Evolutionary conservation across 2,888 invertebrate genomes (phyloP).

Genomic region (Pterostichus madidus): DNA sequence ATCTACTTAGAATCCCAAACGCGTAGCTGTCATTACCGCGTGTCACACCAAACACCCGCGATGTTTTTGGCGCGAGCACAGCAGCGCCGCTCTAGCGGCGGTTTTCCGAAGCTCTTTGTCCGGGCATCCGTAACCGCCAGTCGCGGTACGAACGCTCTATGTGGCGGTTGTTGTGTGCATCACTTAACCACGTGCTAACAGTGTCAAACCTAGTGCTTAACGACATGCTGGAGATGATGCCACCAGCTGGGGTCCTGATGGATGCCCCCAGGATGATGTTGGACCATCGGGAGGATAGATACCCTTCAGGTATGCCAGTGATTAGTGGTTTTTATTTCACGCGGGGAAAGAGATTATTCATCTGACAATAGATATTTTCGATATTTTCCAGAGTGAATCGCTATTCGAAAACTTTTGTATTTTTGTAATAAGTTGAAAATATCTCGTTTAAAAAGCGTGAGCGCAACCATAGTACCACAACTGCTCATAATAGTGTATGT

Average conservation of each 20-base stretch:
- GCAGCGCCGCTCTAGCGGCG: slow-evolving; percentile 53
- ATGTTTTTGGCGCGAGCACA: slow-evolving; percentile 61
- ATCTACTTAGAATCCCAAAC: no score
- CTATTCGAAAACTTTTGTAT: no score
- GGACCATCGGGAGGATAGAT: slow-evolving; percentile 48
- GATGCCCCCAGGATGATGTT: background rate
- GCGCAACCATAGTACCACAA: no score
- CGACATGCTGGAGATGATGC: slow-evolving; percentile 60
- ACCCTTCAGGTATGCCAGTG: slow-evolving; percentile 45
- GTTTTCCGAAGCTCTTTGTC: slow-evolving; percentile 19
- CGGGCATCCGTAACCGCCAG: slow-evolving; percentile 37
- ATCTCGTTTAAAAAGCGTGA: no score
- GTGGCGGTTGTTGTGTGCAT: slow-evolving; percentile 27
- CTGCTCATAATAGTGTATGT: background rate
- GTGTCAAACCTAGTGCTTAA: slow-evolving; percentile 40
- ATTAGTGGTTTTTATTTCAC: no score
- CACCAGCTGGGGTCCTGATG: slow-evolving; percentile 30
- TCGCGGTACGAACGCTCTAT: slow-evolving; percentile 37
- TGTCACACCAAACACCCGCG: background rate
- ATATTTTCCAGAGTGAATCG: no score
- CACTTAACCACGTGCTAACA: slow-evolving; percentile 42
- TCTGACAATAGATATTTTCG: no score
- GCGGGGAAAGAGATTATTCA: no score
- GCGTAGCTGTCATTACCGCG: background rate
- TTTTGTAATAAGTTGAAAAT: no score